Conservation (phyloP, 2,797 vertebrate species). For the Phalloptychus januarius region DNA sequence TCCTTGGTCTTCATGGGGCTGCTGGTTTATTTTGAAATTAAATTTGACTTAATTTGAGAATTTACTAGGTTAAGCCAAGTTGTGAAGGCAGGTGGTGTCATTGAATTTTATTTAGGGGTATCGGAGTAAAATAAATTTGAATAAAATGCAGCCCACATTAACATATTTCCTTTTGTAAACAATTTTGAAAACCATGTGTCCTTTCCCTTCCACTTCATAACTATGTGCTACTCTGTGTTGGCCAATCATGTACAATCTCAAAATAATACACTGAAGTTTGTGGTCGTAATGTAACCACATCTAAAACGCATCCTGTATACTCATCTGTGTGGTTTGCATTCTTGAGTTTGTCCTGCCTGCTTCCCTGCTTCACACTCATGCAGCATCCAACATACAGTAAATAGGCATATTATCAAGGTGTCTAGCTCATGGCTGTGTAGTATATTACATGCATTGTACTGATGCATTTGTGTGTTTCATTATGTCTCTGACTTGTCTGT, state of each 20-base stretch:
- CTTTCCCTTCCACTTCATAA: not conserved
- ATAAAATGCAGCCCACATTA: not conserved
- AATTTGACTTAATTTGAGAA: not conserved
- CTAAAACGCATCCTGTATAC: not conserved
- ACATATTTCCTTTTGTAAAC: not conserved
- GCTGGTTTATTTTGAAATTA: not conserved
- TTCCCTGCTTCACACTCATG: conserved; percentile 4
- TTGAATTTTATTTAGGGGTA: not conserved
- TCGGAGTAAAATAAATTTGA: not conserved
- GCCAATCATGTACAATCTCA: not conserved
- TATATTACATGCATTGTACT: conserved; percentile 17
- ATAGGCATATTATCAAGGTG: not conserved
- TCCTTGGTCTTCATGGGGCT: not conserved
- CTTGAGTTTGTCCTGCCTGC: not conserved
- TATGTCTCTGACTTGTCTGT: conserved; percentile 45
- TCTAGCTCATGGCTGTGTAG: conserved; percentile 1
- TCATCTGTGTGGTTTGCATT: not conserved
- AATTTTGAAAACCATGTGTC: not conserved
- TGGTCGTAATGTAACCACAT: not conserved
- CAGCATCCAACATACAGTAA: not conserved
- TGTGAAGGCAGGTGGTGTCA: not conserved
- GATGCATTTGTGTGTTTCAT: conserved; percentile 40
- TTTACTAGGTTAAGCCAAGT: not conserved
- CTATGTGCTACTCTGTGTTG: not conserved
- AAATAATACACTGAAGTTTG: not conserved